A percentile compares a stretch with the other conserved stretches of the same genome.
Conservation (phyloP, 2,113 vertebrate genomes). For the Pandion haliaetus region DNA sequence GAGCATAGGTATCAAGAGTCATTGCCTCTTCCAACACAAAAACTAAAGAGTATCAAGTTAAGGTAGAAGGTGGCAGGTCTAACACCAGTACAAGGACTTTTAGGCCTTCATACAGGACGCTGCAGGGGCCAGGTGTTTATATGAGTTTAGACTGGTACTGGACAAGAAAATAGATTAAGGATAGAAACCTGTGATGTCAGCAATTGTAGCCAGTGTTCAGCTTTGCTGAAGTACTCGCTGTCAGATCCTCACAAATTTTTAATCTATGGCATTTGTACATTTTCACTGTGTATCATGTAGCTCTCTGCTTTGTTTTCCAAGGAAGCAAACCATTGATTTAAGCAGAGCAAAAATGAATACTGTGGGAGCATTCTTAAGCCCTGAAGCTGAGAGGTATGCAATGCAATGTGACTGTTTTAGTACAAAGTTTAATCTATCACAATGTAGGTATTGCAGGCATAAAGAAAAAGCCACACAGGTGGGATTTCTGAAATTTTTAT, state of each 20-base stretch:
- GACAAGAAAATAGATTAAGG: neutral
- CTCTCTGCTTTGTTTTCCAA: neutral
- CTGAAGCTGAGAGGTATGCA: neutral
- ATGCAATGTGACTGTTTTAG: neutral
- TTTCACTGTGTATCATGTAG: neutral
- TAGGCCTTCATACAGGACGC: neutral
- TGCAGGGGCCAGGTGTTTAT: neutral
- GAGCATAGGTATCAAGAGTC: accelerated
- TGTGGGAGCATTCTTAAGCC: neutral
- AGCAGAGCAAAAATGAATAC: neutral
- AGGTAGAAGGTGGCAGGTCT: neutral
- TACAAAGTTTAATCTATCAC: neutral
- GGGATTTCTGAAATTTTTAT: neutral
- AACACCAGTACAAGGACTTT: neutral
- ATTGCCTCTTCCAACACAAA: neutral
- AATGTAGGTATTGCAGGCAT: neutral
- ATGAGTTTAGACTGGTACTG: neutral
- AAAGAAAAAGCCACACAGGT: neutral
- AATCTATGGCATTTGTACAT: neutral
- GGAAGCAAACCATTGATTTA: neutral
- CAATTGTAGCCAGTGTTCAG: neutral
- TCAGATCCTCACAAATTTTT: neutral
- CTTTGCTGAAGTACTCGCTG: neutral
- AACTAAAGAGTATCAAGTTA: neutral
- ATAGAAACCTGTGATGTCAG: neutral